Evolutionary conservation across 1,140 invertebrate species (phyloP).

Genomic region (Phymorhynchus buccinoides): DNA sequence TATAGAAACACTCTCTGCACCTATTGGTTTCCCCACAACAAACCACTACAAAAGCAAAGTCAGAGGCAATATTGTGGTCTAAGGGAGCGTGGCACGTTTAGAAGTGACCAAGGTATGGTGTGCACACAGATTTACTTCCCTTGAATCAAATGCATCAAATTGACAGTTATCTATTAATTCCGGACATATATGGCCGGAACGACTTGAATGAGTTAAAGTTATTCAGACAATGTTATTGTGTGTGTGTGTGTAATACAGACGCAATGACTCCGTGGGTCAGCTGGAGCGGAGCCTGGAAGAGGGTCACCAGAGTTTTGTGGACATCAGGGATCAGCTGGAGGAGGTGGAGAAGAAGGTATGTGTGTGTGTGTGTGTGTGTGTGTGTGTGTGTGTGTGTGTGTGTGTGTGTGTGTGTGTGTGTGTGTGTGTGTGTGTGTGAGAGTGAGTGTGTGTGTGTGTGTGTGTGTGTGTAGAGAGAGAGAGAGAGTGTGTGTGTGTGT

Average conservation of each 20-base stretch:
- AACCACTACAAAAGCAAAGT: too few species aligned
- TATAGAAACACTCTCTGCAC: too few species aligned
- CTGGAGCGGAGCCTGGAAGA: conserved; percentile 54
- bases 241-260: conserved; percentile 42
- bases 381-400: background rate
- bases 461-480: background rate
- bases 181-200: too few species aligned
- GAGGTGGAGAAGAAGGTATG: conserved; percentile 67
- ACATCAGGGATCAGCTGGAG: conserved; percentile 59
- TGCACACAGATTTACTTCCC: too few species aligned
- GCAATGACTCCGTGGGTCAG: conserved; percentile 49
- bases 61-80: too few species aligned
- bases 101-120: too few species aligned
- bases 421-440: background rate
- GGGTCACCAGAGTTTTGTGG: conserved; percentile 60
- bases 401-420: background rate
- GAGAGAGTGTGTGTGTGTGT: background rate
- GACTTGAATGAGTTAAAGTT: too few species aligned
- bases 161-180: too few species aligned
- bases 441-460: background rate
- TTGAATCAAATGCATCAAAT: too few species aligned
- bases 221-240: background rate
- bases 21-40: too few species aligned
- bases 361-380: too few species aligned
- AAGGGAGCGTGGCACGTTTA: too few species aligned